These are phyloP conservation scores for Apostichopus parvimensis DNA, from an alignment of 35 echinoderm and acorn worm genomes.

Conservation along the genomic window DNA sequence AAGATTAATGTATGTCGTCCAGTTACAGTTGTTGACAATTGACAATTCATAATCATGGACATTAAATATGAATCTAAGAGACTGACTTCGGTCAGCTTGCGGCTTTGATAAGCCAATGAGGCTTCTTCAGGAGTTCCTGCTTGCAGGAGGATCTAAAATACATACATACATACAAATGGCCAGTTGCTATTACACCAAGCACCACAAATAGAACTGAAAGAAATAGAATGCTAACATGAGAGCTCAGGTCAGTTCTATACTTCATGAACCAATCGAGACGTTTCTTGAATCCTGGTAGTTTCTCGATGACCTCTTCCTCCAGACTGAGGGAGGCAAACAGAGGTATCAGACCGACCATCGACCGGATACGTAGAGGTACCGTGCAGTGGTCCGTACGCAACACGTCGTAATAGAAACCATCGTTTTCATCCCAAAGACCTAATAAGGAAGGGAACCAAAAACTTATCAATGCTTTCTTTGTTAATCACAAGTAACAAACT, in stretches of 20 bases:
- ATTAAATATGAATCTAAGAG: too few species aligned
- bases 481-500: too few species aligned
- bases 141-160: too few species aligned
- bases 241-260: slow-evolving; percentile 79
- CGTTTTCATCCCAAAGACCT: slow-evolving; percentile 48
- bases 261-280: slow-evolving; percentile 95
- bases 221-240: slow-evolving; percentile 89
- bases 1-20: too few species aligned
- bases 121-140: too few species aligned
- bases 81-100: too few species aligned
- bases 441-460: neutral
- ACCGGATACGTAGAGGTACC: slow-evolving; percentile 82
- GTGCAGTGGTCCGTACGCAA: slow-evolving; percentile 75
- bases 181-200: slow-evolving; percentile 26
- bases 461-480: too few species aligned
- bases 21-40: too few species aligned
- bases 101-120: too few species aligned
- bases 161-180: too few species aligned
- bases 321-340: slow-evolving; percentile 89
- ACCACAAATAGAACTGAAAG: slow-evolving; percentile 71
- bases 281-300: slow-evolving; percentile 91
- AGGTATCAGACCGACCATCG: slow-evolving; percentile 93
- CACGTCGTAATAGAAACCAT: slow-evolving; percentile 97
- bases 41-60: too few species aligned
- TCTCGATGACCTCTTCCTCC: slow-evolving; percentile 74